phyloP scores from a whole-genome alignment of 2,797 vertebrate genomes.

The Varecia variegata region DNA sequence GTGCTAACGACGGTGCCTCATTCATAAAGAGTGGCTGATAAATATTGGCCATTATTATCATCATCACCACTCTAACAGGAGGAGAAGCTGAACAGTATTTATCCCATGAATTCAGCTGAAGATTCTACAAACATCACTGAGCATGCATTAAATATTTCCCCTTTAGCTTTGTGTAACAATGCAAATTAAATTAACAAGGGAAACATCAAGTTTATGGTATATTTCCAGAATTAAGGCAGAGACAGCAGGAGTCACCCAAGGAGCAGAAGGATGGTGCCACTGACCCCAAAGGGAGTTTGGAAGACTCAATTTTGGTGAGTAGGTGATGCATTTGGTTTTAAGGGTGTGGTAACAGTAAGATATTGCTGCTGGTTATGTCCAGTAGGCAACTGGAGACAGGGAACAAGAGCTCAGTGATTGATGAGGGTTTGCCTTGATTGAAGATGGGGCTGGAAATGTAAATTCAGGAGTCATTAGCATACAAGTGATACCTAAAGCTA shows the following conservation, averaged over 20 bases:
- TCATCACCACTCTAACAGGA: background rate
- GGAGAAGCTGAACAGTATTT: background rate
- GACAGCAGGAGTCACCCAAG: background rate
- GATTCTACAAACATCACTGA: background rate
- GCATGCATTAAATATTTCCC: background rate
- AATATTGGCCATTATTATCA: background rate
- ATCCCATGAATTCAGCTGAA: background rate
- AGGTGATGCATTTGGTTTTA: background rate
- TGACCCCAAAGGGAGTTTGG: background rate
- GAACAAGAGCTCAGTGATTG: background rate
- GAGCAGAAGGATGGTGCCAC: background rate
- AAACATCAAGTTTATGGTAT: background rate
- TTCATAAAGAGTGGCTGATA: background rate
- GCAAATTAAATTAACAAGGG: background rate
- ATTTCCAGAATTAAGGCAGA: background rate
- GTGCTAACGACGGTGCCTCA: background rate
- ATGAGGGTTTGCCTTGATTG: constrained; percentile 41
- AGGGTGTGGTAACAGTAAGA: background rate
- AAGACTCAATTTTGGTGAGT: background rate
- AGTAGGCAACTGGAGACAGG: background rate
- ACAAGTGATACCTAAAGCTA: background rate
- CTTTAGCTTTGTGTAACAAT: background rate
- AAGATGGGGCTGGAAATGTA: constrained; percentile 49
- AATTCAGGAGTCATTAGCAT: constrained; percentile 29
- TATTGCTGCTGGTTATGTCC: background rate